phyloP scores from a whole-genome alignment of 2,113 vertebrate species.

The Brachionichthys hirsutus region DNA sequence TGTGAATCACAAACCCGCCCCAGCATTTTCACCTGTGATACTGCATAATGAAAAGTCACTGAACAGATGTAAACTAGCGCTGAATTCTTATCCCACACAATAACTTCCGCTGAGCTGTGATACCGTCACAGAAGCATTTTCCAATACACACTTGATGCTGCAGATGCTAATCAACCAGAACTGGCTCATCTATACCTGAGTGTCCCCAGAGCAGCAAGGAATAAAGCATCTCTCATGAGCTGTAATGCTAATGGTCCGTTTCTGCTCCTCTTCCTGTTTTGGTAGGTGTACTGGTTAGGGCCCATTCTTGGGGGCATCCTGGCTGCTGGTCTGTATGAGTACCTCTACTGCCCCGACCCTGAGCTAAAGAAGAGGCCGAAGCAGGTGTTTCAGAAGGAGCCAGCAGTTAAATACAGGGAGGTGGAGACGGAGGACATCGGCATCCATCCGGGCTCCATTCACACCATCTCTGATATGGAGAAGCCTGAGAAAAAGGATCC shows the following conservation, averaged over 20 bases:
- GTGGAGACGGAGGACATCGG: slow-evolving; percentile 82
- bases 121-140: background rate
- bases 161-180: slow-evolving; percentile 4
- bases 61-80: slow-evolving; percentile 33
- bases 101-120: slow-evolving; percentile 20
- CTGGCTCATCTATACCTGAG: slow-evolving; percentile 2
- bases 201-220: background rate
- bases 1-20: no score
- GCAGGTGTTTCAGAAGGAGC: slow-evolving; percentile 81
- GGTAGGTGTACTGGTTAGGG: slow-evolving; percentile 92
- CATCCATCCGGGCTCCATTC: slow-evolving; percentile 80
- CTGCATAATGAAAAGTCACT: slow-evolving; percentile 18
- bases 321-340: slow-evolving; percentile 87
- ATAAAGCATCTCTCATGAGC: slow-evolving; percentile 5
- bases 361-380: slow-evolving; percentile 83
- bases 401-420: slow-evolving; percentile 83
- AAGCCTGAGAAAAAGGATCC: slow-evolving; percentile 82
- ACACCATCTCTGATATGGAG: slow-evolving; percentile 77
- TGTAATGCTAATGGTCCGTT: slow-evolving; percentile 6
- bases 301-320: slow-evolving; percentile 87
- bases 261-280: slow-evolving; percentile 24
- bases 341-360: slow-evolving; percentile 87
- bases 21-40: no score
- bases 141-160: slow-evolving; percentile 3
- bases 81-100: slow-evolving; percentile 21